Conservation (phyloP, 2,797 vertebrate species). For the Pipistrellus nathusii region DNA sequence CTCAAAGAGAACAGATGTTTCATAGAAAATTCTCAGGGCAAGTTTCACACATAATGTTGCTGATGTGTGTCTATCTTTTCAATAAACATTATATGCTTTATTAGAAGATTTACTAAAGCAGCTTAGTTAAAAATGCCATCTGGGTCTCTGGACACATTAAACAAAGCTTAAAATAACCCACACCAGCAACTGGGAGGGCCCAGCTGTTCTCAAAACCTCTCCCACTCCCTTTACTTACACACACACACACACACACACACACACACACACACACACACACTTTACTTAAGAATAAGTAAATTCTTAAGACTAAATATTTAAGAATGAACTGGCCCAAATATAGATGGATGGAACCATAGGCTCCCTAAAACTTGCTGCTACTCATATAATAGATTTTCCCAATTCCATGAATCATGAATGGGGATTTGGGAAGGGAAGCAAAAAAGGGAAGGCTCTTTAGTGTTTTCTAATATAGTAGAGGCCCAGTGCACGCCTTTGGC, state of each 20-base stretch:
- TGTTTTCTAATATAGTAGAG: background rate
- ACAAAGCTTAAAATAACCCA: conserved; percentile 84
- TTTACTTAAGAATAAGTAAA: no score
- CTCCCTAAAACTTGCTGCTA: background rate
- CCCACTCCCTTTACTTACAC: conserved; percentile 45
- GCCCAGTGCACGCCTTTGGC: no score
- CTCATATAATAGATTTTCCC: background rate
- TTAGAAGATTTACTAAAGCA: conserved; percentile 76
- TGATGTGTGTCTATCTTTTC: conserved; percentile 66
- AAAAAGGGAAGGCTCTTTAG: background rate
- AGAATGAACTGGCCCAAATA: background rate
- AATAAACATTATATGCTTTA: conserved; percentile 79
- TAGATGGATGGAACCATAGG: background rate
- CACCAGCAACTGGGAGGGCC: conserved; percentile 80
- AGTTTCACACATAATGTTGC: conserved; percentile 61
- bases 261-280: conserved; percentile 57
- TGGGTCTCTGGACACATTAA: conserved; percentile 79
- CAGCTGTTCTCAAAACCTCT: conserved; percentile 80
- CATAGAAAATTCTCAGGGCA: conserved; percentile 42
- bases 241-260: conserved; percentile 35
- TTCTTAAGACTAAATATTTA: conserved; percentile 38
- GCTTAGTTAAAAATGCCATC: conserved; percentile 80
- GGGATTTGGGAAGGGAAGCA: background rate
- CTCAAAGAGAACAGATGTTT: conserved; percentile 68
- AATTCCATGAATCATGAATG: background rate